A percentile compares a stretch with the other conserved stretches of the same genome.
These are phyloP conservation scores for Mesorhabditis belari DNA, from an alignment of 2,888 invertebrate species.

Conservation along the genomic window DNA sequence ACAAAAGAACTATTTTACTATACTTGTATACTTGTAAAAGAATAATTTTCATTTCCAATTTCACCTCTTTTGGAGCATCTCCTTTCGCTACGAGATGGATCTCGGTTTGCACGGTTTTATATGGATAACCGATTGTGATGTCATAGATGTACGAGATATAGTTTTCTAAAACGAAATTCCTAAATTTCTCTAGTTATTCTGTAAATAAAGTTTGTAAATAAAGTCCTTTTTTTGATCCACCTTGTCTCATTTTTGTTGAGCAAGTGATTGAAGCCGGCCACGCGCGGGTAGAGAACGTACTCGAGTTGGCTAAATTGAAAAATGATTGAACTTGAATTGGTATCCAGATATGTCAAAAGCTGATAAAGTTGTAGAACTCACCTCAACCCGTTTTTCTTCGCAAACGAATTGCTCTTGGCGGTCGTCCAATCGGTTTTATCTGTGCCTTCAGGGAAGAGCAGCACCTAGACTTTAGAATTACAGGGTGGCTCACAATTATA, in stretches of 20 bases:
- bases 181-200: neutral
- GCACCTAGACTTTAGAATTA: too few relatives aligned
- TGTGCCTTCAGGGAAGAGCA: constrained; percentile 81
- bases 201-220: neutral
- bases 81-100: constrained; percentile 66
- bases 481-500: too few relatives aligned
- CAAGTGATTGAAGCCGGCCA: constrained; percentile 66
- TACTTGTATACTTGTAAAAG: neutral
- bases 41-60: neutral
- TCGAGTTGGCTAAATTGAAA: constrained; percentile 62
- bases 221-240: constrained; percentile 48
- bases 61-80: constrained; percentile 65
- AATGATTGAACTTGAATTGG: neutral
- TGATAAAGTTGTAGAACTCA: too few relatives aligned
- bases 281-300: constrained; percentile 76
- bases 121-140: constrained; percentile 76
- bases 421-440: constrained; percentile 70
- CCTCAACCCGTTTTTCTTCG: constrained; percentile 55
- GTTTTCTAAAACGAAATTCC: constrained; percentile 54
- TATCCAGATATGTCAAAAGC: too few relatives aligned
- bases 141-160: constrained; percentile 75
- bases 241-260: constrained; percentile 58
- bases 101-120: constrained; percentile 70
- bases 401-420: constrained; percentile 55
- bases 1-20: neutral